phyloP scores from a whole-genome alignment of 2,797 vertebrate species.

The Meriones psammophilus region DNA sequence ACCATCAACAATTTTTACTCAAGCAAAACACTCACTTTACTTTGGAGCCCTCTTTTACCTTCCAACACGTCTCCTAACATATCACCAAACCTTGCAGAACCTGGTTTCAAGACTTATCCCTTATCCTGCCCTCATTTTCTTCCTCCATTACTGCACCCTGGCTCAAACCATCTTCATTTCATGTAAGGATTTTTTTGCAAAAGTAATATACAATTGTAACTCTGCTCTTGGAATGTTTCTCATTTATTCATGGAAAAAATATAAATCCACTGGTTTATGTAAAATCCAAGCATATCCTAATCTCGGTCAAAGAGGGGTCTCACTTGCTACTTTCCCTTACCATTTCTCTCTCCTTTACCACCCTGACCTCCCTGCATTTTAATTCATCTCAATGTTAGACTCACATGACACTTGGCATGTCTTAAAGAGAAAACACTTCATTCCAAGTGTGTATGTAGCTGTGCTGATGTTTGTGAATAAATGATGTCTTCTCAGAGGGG shows the following conservation, averaged over 20 bases:
- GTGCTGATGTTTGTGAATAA: not conserved
- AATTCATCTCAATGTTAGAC: not conserved
- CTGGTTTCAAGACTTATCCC: not conserved
- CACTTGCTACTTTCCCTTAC: not conserved
- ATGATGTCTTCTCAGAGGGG: not conserved
- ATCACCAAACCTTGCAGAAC: no score
- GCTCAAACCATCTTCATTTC: not conserved
- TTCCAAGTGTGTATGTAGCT: not conserved
- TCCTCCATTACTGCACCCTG: not conserved
- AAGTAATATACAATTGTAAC: not conserved
- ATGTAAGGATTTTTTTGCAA: no score
- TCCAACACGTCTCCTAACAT: not conserved
- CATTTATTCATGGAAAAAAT: not conserved
- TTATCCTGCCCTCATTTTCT: no score
- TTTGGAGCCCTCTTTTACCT: not conserved
- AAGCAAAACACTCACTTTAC: not conserved
- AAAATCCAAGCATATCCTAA: not conserved
- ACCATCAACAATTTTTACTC: not conserved
- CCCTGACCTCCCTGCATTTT: not conserved
- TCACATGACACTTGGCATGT: not conserved
- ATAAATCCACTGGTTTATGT: not conserved
- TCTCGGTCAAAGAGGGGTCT: not conserved
- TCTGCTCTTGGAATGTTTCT: not conserved
- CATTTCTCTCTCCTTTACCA: not conserved
- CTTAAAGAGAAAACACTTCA: not conserved